These are phyloP conservation scores for Rhyacophila evoluta DNA, from an alignment of 2,888 invertebrate genomes.

Conservation along the genomic window DNA sequence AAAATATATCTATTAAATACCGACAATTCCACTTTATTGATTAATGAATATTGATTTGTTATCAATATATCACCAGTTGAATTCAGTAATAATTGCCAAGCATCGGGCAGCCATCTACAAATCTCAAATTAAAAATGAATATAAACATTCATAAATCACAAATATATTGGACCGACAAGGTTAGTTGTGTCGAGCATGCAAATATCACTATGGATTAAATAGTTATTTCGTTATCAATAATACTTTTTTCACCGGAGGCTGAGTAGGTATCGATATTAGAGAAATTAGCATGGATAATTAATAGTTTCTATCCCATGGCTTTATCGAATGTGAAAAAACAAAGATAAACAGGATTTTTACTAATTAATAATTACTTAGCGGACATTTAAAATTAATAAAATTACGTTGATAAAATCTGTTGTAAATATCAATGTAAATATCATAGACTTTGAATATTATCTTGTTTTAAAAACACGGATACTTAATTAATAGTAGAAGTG, in stretches of 20 bases:
- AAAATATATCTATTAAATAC: no score
- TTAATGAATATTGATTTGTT: no score
- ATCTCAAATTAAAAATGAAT: background rate
- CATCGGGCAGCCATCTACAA: background rate
- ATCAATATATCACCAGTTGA: background rate
- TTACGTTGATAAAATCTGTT: no score
- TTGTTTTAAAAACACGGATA: no score
- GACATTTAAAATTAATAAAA: background rate
- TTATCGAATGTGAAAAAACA: constrained; percentile 3
- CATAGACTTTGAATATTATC: no score
- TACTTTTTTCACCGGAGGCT: background rate
- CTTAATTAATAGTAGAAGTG: no score
- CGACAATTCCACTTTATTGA: no score
- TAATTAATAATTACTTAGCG: background rate
- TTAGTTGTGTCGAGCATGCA: background rate
- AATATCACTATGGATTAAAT: background rate
- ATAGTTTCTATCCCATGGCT: background rate
- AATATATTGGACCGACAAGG: background rate
- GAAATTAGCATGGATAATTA: background rate
- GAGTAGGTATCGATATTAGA: background rate
- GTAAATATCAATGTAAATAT: no score
- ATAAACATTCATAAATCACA: background rate
- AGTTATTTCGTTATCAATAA: background rate
- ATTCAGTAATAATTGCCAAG: background rate
- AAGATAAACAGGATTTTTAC: background rate